Evolutionary conservation across 2,113 vertebrate genomes (phyloP).

Genomic region (Urocitellus parryii): DNA sequence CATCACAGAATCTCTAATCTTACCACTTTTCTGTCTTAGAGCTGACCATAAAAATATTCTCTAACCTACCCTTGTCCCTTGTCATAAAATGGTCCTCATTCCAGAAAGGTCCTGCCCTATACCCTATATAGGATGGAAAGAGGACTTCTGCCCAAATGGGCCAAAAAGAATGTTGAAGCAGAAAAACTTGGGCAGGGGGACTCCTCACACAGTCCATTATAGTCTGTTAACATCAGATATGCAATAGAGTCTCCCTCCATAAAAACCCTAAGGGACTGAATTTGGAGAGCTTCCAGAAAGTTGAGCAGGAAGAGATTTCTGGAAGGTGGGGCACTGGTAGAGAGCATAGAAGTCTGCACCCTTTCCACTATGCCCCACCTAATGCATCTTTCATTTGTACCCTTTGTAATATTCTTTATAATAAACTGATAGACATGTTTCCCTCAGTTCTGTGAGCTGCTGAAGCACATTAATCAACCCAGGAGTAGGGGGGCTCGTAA

Average conservation of each 20-base stretch:
- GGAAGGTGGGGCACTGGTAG: not conserved
- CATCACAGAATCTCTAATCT: not conserved
- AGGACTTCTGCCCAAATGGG: not conserved
- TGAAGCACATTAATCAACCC: not conserved
- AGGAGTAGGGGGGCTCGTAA: not conserved
- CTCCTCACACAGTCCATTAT: not conserved
- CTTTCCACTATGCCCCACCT: not conserved
- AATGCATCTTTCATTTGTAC: not conserved
- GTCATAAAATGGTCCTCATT: not conserved
- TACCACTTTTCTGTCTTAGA: not conserved
- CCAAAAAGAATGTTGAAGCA: not conserved
- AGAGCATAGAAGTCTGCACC: not conserved
- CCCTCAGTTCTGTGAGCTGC: not conserved
- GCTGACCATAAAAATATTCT: not conserved
- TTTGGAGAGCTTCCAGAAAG: not conserved
- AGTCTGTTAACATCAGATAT: not conserved
- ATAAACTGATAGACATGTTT: not conserved
- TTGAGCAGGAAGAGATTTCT: not conserved
- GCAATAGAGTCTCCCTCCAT: not conserved
- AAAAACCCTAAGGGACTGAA: not conserved
- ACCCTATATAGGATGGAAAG: not conserved
- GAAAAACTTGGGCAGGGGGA: not conserved
- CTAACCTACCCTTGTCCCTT: not conserved
- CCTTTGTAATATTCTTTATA: not conserved
- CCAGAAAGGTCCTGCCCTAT: not conserved